Base-by-base conservation (phyloP, 2,888 invertebrate genomes). In the Parnassius orleans region DNA sequence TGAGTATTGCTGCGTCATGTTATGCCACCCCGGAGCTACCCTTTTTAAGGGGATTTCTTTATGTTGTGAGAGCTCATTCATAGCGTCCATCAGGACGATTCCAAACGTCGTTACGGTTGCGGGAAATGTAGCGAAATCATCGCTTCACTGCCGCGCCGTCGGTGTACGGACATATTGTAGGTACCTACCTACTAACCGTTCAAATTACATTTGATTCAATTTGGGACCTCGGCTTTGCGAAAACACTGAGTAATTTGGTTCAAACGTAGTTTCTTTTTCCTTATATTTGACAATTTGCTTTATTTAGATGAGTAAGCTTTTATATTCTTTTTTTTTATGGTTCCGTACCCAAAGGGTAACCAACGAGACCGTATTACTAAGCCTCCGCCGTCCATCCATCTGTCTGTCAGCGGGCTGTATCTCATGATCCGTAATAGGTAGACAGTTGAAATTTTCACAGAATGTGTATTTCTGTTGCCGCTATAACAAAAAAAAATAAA, bases 11-110 rank as follows among this genome's bases (percentile, higher is more conserved):
- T 68, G 73, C 10, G 47, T 65, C 69, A 57, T 71, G 71, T 81
- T 82, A 81, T 83, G 83, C 85, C 82, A 84, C 86, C 87, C 89
- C 80, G 80, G 77, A 79, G 87, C 84, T 90, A 90, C 90, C 91
- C 90, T 90, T 91, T 90, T 90, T 90, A 90, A 90, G 90, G 90
- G 91, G 90, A 90, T 92, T 92, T 90, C 92, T 92, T 92, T 90
- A 91, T 90, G 92, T 89, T 88, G 88, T 91, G 90, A 90, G 90
- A 92, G 92, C 90, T 92, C 92, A 92, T 93, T 93, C 88, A 84
- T 88, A 92, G 92, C 93, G 93, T 93, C 93, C 93, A 93, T 93
- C 93, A 93, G 92, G 93, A 90, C 93, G 89, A 93, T 93, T 93
- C 92, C 86, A 85, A 85, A 87, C 84, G 88, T 93, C 93, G 93